Evolutionary conservation across 2,888 invertebrate species (phyloP).

Genomic region (Cotesia congregata): DNA sequence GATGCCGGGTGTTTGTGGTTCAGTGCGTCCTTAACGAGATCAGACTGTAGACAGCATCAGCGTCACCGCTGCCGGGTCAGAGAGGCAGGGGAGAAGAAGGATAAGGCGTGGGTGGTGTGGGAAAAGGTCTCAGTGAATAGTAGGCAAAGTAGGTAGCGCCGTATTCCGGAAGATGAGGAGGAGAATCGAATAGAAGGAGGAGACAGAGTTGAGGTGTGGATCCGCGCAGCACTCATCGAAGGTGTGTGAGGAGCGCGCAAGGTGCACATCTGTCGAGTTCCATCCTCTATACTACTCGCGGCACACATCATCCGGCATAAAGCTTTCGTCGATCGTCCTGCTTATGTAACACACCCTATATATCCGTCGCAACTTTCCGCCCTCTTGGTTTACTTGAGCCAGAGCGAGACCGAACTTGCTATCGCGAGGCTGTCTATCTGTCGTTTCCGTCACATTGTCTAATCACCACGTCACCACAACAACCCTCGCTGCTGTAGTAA

Average conservation of each 20-base stretch:
- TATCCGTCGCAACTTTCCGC: conserved; percentile 31
- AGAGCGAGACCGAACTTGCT: conserved; percentile 18
- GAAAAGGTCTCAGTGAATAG: conserved; percentile 34
- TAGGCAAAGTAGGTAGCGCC: conserved; percentile 5
- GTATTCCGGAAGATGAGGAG: conserved; percentile 33
- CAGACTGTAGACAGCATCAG: conserved; percentile 57
- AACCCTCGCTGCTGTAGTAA: neutral
- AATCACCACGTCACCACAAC: conserved; percentile 52
- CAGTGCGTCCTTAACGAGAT: conserved; percentile 69
- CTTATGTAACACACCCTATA: conserved; percentile 28
- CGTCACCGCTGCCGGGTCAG: conserved; percentile 43
- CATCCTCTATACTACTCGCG: conserved; percentile 51
- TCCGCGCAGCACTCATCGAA: neutral
- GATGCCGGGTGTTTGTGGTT: conserved; percentile 66
- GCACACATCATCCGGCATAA: conserved; percentile 40
- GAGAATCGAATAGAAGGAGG: conserved; percentile 32
- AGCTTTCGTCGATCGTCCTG: conserved; percentile 40
- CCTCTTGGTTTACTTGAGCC: conserved; percentile 5
- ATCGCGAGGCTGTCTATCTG: conserved; percentile 47
- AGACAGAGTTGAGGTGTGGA: conserved; percentile 43
- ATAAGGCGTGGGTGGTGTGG: conserved; percentile 38
- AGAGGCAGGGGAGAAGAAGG: conserved; percentile 23
- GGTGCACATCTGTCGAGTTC: conserved; percentile 64
- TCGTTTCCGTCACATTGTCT: conserved; percentile 63
- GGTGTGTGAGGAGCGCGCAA: neutral